Evolutionary conservation across 2,797 vertebrate species (phyloP).

Genomic region (Pitangus sulphuratus): DNA sequence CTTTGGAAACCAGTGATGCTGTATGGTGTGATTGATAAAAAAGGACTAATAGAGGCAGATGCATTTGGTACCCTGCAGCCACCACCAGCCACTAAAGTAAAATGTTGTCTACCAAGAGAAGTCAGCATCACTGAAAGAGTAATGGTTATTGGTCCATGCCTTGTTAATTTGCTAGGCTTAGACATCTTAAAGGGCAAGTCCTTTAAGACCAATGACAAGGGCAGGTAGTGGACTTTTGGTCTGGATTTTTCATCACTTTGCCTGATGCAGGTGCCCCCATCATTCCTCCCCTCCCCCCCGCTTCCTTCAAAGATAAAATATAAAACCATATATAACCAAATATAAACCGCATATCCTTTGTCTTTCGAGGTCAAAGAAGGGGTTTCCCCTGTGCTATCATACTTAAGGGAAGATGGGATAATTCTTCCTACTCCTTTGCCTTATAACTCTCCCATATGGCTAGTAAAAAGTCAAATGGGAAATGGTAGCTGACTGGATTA

Average conservation of each 20-base stretch:
- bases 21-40: neutral
- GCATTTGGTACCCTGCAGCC: neutral
- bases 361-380: neutral
- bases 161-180: neutral
- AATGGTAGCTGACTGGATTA: neutral
- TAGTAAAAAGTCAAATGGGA: neutral
- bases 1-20: neutral
- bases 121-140: neutral
- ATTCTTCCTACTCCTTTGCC: neutral
- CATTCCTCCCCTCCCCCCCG: no score
- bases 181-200: neutral
- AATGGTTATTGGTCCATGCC: neutral
- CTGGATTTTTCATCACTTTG: neutral
- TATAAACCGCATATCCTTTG: neutral
- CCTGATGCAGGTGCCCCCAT: neutral
- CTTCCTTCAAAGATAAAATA: neutral
- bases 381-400: neutral
- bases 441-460: neutral
- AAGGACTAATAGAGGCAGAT: neutral
- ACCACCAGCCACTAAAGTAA: neutral
- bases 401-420: neutral
- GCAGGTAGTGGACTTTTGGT: neutral
- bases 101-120: neutral
- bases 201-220: neutral
- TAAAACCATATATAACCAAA: neutral